Percentiles rank a stretch among this genome's conserved stretches.
Evolutionary conservation across 2,888 invertebrate species (phyloP).

Genomic region (Diplolepis rosae): DNA sequence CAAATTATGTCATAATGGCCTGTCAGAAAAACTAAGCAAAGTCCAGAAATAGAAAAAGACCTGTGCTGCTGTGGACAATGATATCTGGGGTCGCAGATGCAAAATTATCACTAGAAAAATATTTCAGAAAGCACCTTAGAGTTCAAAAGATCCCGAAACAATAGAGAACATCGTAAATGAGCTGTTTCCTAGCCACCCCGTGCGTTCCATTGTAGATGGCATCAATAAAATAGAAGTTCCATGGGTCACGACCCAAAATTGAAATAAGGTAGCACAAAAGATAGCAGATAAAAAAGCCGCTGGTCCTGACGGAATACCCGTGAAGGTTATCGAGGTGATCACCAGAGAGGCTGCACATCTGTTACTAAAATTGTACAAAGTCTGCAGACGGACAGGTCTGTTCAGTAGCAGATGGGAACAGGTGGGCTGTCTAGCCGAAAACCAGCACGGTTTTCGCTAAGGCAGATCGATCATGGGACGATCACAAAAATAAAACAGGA

Average conservation of each 20-base stretch:
- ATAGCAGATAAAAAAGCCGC: conserved; percentile 5
- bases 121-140: conserved; percentile 18
- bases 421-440: conserved; percentile 22
- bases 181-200: conserved; percentile 40
- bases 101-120: conserved; percentile 44
- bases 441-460: conserved; percentile 34
- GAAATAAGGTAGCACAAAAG: neutral
- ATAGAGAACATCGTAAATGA: conserved; percentile 40
- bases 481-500: conserved; percentile 1
- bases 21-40: too few relatives aligned
- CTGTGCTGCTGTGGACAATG: conserved; percentile 46
- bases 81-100: conserved; percentile 53
- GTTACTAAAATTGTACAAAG: neutral
- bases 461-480: conserved; percentile 34
- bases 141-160: conserved; percentile 39
- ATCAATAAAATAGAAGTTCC: neutral
- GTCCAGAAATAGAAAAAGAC: too few relatives aligned
- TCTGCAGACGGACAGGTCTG: conserved; percentile 2
- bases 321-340: neutral
- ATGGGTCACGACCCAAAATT: neutral
- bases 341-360: neutral
- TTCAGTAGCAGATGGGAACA: neutral
- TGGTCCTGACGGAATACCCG: conserved; percentile 21
- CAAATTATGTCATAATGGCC: too few relatives aligned
- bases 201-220: neutral